Conservation (phyloP, 92 coral and sea anemone genomes). For the Paragorgia papillata region DNA sequence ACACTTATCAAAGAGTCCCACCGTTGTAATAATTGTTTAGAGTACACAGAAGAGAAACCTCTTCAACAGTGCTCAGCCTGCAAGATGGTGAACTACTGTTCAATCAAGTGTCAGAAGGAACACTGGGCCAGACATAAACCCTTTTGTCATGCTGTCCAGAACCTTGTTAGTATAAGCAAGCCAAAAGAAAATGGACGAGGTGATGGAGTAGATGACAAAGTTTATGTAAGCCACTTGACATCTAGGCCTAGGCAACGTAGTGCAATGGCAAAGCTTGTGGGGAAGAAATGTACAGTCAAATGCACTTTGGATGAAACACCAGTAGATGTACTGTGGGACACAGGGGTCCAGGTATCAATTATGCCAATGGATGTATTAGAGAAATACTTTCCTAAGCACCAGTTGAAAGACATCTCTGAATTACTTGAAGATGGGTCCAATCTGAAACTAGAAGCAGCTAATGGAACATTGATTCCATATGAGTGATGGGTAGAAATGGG, state of each 20-base stretch:
- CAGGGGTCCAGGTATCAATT: slow-evolving; percentile 66
- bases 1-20: slow-evolving; percentile 45
- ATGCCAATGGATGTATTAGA: slow-evolving; percentile 20
- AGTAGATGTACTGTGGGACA: slow-evolving; percentile 60
- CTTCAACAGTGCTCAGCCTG: slow-evolving; percentile 46
- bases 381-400: slow-evolving; percentile 2
- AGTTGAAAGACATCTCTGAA: neutral
- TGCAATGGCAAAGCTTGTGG: slow-evolving; percentile 49
- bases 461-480: slow-evolving; percentile 60
- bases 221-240: slow-evolving; percentile 54
- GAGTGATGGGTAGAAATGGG: slow-evolving; percentile 57
- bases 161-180: slow-evolving; percentile 17
- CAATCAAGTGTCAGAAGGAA: slow-evolving; percentile 53
- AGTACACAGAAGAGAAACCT: slow-evolving; percentile 21
- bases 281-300: slow-evolving; percentile 47
- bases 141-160: slow-evolving; percentile 51
- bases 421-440: neutral
- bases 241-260: slow-evolving; percentile 47
- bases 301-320: slow-evolving; percentile 47
- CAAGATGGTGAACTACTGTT: slow-evolving; percentile 51
- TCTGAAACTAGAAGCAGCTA: slow-evolving; percentile 51
- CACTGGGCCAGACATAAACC: slow-evolving; percentile 58
- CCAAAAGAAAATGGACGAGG: slow-evolving; percentile 39
- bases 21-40: slow-evolving; percentile 52
- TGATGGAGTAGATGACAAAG: slow-evolving; percentile 17